Base-by-base conservation (phyloP, 2,797 vertebrate genomes). In the Epinephelus coioides region DNA sequence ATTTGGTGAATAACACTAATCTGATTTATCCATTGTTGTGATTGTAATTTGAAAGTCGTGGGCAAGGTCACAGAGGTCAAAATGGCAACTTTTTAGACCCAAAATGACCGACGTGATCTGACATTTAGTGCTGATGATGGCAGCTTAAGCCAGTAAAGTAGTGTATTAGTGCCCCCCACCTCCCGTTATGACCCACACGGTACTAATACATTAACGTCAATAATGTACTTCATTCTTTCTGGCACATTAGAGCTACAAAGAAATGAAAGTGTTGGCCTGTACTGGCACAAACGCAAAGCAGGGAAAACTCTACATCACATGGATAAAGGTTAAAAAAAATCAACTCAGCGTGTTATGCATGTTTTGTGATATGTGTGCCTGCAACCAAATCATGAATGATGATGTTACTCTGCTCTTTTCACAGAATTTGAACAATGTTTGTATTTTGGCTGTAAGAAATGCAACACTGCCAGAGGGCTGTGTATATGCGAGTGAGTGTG, bases 401-500 rank as follows among this genome's bases (percentile, higher is more conserved):
- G 77, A 86, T 89, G 81, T 88, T 89, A 69, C 55, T 15, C n/a
- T 19, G 18, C 73, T 86, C 69, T 79, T 84, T 87, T 85, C 73
- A 84, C 50, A 83, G 69, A 86, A 71, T 82, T 81, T 88, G 84
- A 89, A 89, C 90, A 89, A 53, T 89, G 84, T 88, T 86, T 91
- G 89, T 86, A 66, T 90, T 90, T 87, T 78, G 72, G 27, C 86
- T 83, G 79, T 85, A 69, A 77, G 72, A 87, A 86, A 82, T 67
- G 81, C 82, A 89, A 84, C 70, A 86, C 71, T 86, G 88, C 91
- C 88, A 84, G 91, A 92, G 87, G 91, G 87, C 71, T 89, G 84
- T 90, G 84, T 85, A 83, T 79, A 57, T 44, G 73, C 65, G 81
- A 76, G 78, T 54, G 62, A 68, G 78, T 74, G 73, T 75, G 74